Base-by-base conservation (phyloP, 2,113 vertebrate species). In the Thoracochromis brauschi region DNA sequence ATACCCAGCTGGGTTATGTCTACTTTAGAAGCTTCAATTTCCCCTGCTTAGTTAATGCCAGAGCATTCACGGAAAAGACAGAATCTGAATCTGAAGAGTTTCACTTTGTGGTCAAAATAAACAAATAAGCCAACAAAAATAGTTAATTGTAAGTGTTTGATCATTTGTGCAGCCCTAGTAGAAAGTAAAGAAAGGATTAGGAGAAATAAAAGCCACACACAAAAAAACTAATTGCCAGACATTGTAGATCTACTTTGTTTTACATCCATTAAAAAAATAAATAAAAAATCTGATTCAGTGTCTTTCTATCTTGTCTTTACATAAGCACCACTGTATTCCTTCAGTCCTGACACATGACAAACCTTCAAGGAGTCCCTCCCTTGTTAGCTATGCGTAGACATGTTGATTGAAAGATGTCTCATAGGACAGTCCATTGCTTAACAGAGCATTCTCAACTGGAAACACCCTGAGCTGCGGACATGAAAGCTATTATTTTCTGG, bases 391-490 rank as follows among this genome's bases (percentile, higher is more conserved):
- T 51, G 21, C 26, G 5, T 47, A 80, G 82, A 49, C 57, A 71
- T 85, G 79, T 81, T 81, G 71, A 92, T 84, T 80, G 55, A 92
- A 89, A 90, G 55, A 75, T 53, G 75, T 92, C 90, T 89, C 79
- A 83, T 26, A 88, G 86, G 87, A 89, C 79, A 73, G 57, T 82
- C 85, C 65, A 38, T 78, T 4, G 80, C 71, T 75, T 87, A 82
- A 82, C 86, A 88, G 26, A 88, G 60, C 63, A 73, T 86, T 80
- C 79, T 86, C 80, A 11, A 85, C 53, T 89, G 71, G 38, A 90
- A 93, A 88, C 84, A 10, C 71, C 84, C 73, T 26, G 82, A 85
- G 85, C 65, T 78, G 19, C 73, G 24, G 57, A 88, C 87, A 85
- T 88, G 65, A 92, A 89, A 91, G 80, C 68, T 9, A 60, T 89